phyloP scores from a whole-genome alignment of 1,140 invertebrate species.

The Magallana ariakensis region DNA sequence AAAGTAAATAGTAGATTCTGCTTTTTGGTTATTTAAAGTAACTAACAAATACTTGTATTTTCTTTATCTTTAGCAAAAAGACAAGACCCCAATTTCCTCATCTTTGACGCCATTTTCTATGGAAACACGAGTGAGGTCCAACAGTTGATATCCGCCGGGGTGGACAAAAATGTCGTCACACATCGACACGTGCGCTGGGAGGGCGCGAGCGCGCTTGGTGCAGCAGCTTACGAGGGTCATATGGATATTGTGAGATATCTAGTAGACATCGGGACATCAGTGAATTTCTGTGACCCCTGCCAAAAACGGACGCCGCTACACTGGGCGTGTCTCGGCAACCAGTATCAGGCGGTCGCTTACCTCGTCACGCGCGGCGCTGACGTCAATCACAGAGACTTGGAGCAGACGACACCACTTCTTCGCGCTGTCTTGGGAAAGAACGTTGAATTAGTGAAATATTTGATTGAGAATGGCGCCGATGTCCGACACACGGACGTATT shows the following conservation, averaged over 20 bases:
- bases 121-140: slow-evolving; percentile 65
- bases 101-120: slow-evolving; percentile 65
- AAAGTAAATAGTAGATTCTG: too few species aligned
- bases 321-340: slow-evolving; percentile 68
- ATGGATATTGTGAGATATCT: slow-evolving; percentile 66
- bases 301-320: slow-evolving; percentile 66
- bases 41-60: not conserved
- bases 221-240: slow-evolving; percentile 66
- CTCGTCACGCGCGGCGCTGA: slow-evolving; percentile 59
- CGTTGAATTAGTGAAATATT: slow-evolving; percentile 55
- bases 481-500: slow-evolving; percentile 62
- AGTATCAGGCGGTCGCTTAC: slow-evolving; percentile 53
- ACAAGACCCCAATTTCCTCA: slow-evolving; percentile 54
- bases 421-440: slow-evolving; percentile 64
- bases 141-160: slow-evolving; percentile 64
- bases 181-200: slow-evolving; percentile 64
- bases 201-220: slow-evolving; percentile 64
- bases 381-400: slow-evolving; percentile 69
- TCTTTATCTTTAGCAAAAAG: slow-evolving; percentile 22
- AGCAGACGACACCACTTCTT: slow-evolving; percentile 70
- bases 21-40: too few species aligned
- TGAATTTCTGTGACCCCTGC: slow-evolving; percentile 66
- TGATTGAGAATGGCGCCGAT: slow-evolving; percentile 67
- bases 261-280: slow-evolving; percentile 55
- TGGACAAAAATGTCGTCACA: slow-evolving; percentile 64